These are phyloP conservation scores for Rhincodon typus DNA, from an alignment of 2,797 vertebrate genomes.

Conservation along the genomic window DNA sequence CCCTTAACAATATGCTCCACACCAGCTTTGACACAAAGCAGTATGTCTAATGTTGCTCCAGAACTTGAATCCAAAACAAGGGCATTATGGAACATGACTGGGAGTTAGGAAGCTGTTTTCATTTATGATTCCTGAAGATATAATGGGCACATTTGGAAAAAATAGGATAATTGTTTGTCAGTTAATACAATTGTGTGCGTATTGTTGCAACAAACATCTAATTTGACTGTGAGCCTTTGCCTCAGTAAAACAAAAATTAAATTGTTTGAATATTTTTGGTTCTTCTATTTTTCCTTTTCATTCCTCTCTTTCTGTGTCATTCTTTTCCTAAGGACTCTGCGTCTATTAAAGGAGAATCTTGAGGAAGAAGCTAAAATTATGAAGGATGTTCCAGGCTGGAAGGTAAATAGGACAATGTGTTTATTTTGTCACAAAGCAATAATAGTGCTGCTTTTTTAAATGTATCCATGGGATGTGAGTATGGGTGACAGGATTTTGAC, in stretches of 20 bases:
- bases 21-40: too few relatives aligned
- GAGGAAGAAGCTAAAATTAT: conserved; percentile 85
- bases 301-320: neutral
- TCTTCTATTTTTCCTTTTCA: neutral
- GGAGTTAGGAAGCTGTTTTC: too few relatives aligned
- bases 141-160: too few relatives aligned
- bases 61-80: too few relatives aligned
- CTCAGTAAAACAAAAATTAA: neutral
- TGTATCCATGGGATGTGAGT: neutral
- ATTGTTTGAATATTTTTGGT: neutral
- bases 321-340: conserved; percentile 56
- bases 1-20: too few relatives aligned
- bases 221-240: neutral
- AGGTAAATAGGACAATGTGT: conserved; percentile 57
- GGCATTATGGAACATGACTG: too few relatives aligned
- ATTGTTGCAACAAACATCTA: too few relatives aligned
- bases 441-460: neutral
- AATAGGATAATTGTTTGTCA: too few relatives aligned
- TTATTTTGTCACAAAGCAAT: neutral
- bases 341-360: conserved; percentile 74
- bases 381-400: conserved; percentile 87
- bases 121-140: too few relatives aligned
- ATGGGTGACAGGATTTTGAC: neutral
- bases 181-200: too few relatives aligned
- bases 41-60: too few relatives aligned